A percentile compares a stretch with the other conserved stretches of the same genome.
Conservation (phyloP, 1,140 invertebrate species). For the Lethrus apterus region DNA sequence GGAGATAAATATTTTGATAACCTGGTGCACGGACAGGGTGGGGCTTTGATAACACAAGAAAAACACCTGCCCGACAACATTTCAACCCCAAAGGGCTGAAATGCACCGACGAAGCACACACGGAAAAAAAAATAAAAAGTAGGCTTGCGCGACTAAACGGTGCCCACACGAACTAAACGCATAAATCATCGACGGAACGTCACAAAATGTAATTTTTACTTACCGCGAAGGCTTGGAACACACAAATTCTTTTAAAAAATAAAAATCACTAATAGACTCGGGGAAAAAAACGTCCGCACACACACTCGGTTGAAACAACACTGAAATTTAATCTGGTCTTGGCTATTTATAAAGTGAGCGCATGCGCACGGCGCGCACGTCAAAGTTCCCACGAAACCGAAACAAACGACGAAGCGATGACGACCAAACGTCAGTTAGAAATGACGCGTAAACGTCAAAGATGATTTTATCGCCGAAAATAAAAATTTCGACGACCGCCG, state of each 20-base stretch:
- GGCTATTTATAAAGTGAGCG: constrained; percentile 6
- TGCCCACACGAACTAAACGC: background rate
- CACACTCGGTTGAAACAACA: constrained; percentile 3
- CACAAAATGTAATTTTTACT: no score
- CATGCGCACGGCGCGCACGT: background rate
- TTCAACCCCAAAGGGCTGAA: background rate
- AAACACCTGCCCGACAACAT: background rate
- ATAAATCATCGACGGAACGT: no score
- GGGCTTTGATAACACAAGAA: constrained; percentile 1
- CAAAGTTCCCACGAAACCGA: no score
- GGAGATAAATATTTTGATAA: constrained; percentile 9
- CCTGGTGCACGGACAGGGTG: background rate
- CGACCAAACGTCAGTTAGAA: no score
- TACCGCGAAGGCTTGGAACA: constrained; percentile 5
- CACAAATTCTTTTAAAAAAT: background rate
- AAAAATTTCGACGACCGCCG: no score
- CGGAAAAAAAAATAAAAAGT: background rate
- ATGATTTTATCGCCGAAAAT: no score
- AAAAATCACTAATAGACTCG: constrained; percentile 1
- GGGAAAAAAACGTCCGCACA: background rate
- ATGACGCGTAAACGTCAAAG: no score
- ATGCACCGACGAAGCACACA: background rate
- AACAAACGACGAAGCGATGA: no score
- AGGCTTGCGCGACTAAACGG: background rate
- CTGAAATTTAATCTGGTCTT: constrained; percentile 6